These are phyloP conservation scores for Microcebus jonahi DNA, from an alignment of 2,113 vertebrate genomes.

Conservation along the genomic window DNA sequence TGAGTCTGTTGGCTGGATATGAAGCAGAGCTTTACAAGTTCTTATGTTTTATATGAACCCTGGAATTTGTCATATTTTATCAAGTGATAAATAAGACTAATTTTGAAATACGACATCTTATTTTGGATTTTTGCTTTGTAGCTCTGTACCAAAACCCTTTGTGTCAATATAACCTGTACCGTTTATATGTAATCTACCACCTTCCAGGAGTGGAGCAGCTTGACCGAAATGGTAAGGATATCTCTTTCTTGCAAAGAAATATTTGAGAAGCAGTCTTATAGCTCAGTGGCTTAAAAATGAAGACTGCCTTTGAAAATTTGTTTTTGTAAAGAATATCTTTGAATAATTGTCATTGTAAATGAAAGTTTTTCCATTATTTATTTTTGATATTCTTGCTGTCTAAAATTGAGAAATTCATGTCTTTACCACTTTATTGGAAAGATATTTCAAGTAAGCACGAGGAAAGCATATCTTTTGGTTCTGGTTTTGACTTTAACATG, in stretches of 20 bases:
- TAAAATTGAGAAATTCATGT: neutral
- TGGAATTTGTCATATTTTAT: neutral
- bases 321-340: neutral
- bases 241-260: conserved; percentile 55
- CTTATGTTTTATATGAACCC: neutral
- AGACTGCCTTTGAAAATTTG: neutral
- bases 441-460: neutral
- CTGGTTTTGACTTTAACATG: neutral
- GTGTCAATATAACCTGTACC: conserved; percentile 84
- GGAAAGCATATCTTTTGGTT: neutral
- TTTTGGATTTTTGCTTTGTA: conserved; percentile 76
- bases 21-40: neutral
- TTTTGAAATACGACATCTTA: conserved; percentile 35
- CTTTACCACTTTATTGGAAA: neutral
- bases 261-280: conserved; percentile 39
- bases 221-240: conserved; percentile 86
- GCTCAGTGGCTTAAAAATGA: neutral
- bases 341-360: neutral
- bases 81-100: neutral
- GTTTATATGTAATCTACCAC: conserved; percentile 83
- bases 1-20: neutral
- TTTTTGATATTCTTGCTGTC: neutral
- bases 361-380: neutral
- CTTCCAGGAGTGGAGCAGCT: conserved; percentile 86
- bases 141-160: conserved; percentile 89